These are phyloP conservation scores for Periophthalmodon schlosseri DNA, from an alignment of 2,113 vertebrate genomes.

Conservation along the genomic window DNA sequence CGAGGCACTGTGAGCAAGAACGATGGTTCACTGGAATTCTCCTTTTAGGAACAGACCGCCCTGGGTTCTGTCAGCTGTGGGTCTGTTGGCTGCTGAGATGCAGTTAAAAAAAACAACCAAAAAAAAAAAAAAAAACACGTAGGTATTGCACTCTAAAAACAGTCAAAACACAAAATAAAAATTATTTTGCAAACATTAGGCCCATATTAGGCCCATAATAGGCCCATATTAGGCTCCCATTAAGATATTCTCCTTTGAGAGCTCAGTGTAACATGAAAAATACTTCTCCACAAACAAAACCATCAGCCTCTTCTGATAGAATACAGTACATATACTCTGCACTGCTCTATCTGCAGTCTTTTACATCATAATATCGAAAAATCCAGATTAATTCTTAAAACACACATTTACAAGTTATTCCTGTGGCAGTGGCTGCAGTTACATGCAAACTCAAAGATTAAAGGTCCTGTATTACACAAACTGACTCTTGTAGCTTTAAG, in stretches of 20 bases:
- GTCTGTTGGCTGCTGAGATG: slow-evolving; percentile 10
- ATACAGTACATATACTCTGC: slow-evolving; percentile 22
- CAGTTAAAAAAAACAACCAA: slow-evolving; percentile 23
- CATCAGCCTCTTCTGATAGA: neutral
- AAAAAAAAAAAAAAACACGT: slow-evolving; percentile 10
- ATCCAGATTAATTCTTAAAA: neutral
- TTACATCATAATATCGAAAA: neutral
- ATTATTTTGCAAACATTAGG: neutral
- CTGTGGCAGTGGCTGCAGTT: neutral
- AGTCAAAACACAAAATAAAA: neutral
- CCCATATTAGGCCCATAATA: slow-evolving; percentile 1
- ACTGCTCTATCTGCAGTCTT: neutral
- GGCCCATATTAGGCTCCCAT: slow-evolving; percentile 21
- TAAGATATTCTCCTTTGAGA: neutral
- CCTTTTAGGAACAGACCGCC: slow-evolving; percentile 17
- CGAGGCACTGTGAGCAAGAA: slow-evolving; percentile 42
- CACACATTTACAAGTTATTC: slow-evolving; percentile 2
- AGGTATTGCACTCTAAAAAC: slow-evolving; percentile 63
- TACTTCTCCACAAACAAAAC: neutral
- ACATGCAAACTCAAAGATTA: no score
- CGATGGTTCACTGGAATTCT: slow-evolving; percentile 25
- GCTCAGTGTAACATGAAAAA: neutral
- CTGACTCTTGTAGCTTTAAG: no score
- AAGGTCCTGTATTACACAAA: no score
- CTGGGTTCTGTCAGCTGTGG: slow-evolving; percentile 48